Conservation (phyloP, 2,113 vertebrate genomes). For the Limnothrissa miodon region DNA sequence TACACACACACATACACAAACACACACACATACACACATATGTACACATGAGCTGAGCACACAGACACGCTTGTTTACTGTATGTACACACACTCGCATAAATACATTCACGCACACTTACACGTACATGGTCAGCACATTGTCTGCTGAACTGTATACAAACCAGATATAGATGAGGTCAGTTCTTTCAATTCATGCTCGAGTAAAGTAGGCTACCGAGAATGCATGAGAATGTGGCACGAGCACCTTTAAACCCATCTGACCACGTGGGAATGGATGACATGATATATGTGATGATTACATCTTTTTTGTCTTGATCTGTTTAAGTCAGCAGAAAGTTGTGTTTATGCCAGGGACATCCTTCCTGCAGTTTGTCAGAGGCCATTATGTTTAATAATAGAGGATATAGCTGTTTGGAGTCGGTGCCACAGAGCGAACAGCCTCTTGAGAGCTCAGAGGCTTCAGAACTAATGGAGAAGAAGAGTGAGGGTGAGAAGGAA, state of each 20-base stretch:
- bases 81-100: not conserved
- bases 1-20: not conserved
- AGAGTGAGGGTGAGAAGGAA: not conserved
- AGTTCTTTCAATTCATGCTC: not conserved
- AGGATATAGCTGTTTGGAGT: not conserved
- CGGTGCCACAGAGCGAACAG: not conserved
- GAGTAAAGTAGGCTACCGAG: not conserved
- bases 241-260: not conserved
- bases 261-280: not conserved
- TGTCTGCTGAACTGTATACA: not conserved
- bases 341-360: not conserved
- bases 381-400: slow-evolving; percentile 13
- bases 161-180: not conserved
- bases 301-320: not conserved
- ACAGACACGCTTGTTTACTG: not conserved
- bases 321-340: not conserved
- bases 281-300: not conserved
- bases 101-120: not conserved
- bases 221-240: not conserved
- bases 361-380: not conserved
- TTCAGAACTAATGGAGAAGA: not conserved
- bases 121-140: not conserved
- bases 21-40: not conserved
- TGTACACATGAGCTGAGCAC: not conserved
- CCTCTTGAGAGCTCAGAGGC: not conserved